Evolutionary conservation across 2,797 vertebrate genomes (phyloP).

Genomic region (Diplodus puntazzo): DNA sequence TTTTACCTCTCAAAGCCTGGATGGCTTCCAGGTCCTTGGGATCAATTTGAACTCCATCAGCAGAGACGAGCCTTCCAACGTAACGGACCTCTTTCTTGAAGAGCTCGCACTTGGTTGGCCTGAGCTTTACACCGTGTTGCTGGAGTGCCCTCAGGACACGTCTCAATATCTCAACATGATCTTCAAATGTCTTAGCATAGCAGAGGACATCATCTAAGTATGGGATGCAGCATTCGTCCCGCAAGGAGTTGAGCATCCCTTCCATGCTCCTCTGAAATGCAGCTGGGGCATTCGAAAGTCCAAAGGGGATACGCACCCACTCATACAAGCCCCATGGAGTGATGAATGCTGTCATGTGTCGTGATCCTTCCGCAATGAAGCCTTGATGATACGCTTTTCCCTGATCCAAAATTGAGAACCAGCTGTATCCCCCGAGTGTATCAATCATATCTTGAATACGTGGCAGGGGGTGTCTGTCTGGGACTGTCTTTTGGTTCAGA

Average conservation of each 20-base stretch:
- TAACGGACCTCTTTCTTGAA: neutral
- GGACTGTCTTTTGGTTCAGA: neutral
- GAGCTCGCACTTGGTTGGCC: neutral
- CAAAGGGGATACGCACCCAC: neutral
- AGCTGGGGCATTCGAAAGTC: neutral
- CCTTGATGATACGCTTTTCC: constrained; percentile 30
- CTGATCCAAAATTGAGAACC: constrained; percentile 33
- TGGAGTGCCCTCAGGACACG: neutral
- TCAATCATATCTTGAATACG: neutral
- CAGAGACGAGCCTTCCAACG: neutral
- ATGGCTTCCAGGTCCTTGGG: constrained; percentile 6
- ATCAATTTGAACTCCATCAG: constrained; percentile 1
- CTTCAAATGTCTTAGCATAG: neutral
- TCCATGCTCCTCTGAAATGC: neutral
- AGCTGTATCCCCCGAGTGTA: neutral
- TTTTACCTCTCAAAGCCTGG: neutral
- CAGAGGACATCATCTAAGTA: neutral
- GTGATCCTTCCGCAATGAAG: neutral
- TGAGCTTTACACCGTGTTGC: neutral
- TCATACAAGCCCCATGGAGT: neutral
- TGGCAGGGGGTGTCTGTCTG: neutral
- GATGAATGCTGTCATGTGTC: neutral
- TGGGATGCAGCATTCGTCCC: neutral
- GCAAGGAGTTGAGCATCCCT: neutral
- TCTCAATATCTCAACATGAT: neutral